A percentile compares a stretch with the other conserved stretches of the same genome.
phyloP scores from a whole-genome alignment of 2,113 vertebrate species.

The Rhea pennata region DNA sequence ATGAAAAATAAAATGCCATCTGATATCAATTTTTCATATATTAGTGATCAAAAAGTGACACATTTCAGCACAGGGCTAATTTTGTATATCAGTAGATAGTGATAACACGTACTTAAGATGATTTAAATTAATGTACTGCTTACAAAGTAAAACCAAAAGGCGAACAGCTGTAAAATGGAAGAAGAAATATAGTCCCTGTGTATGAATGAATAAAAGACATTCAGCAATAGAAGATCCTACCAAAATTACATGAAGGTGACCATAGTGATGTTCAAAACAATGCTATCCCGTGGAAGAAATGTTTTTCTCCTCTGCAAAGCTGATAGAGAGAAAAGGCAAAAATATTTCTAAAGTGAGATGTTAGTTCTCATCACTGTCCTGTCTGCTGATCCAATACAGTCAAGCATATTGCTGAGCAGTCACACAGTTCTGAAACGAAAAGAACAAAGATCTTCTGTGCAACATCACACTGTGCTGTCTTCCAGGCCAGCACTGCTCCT shows the following conservation, averaged over 20 bases:
- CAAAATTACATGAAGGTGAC: neutral
- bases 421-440: neutral
- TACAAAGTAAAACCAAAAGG: too few species aligned
- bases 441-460: neutral
- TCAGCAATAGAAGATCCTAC: neutral
- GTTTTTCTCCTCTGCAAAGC: neutral
- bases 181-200: neutral
- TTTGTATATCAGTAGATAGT: too few species aligned
- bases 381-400: neutral
- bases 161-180: neutral
- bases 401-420: neutral
- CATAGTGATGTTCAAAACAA: neutral
- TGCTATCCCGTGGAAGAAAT: neutral
- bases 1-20: too few species aligned
- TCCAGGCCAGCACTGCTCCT: neutral
- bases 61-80: too few species aligned
- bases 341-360: neutral
- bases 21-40: too few species aligned
- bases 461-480: neutral
- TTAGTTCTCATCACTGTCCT: neutral
- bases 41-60: too few species aligned
- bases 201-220: neutral
- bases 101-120: too few species aligned
- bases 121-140: too few species aligned
- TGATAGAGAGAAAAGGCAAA: neutral